phyloP scores from a whole-genome alignment of 2,888 invertebrate genomes.

The Neoascia interrupta region DNA sequence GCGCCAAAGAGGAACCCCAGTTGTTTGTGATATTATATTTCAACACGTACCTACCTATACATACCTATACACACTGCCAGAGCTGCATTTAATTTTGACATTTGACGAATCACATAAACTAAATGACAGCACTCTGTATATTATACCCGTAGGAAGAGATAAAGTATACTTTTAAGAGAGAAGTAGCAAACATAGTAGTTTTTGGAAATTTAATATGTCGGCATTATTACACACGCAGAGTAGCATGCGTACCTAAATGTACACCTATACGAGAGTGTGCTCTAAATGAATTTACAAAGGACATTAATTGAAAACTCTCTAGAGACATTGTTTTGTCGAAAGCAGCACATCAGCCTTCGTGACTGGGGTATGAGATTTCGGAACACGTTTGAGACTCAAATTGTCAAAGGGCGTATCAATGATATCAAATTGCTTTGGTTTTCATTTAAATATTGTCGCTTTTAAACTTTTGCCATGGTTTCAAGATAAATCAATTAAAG shows the following conservation, averaged over 20 bases:
- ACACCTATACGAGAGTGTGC: too few species aligned
- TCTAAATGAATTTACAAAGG: background rate
- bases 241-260: too few species aligned
- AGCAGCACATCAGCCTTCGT: too few species aligned
- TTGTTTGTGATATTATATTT: constrained; percentile 49
- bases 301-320: background rate
- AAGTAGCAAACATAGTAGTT: constrained; percentile 20
- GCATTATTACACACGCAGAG: background rate
- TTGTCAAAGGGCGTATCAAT: constrained; percentile 3
- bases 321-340: too few species aligned
- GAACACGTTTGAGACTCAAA: constrained; percentile 22
- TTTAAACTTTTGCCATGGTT: constrained; percentile 30
- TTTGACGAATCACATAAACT: constrained; percentile 19
- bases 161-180: background rate
- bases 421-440: constrained; percentile 36
- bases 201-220: background rate
- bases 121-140: constrained; percentile 11
- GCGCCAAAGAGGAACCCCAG: constrained; percentile 40
- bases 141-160: background rate
- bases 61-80: background rate
- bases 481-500: too few species aligned
- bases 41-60: constrained; percentile 11
- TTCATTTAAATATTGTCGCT: constrained; percentile 33
- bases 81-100: constrained; percentile 17
- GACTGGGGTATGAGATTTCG: too few species aligned